These are phyloP conservation scores for Bos javanicus DNA, from an alignment of 2,113 vertebrate genomes.

Conservation along the genomic window DNA sequence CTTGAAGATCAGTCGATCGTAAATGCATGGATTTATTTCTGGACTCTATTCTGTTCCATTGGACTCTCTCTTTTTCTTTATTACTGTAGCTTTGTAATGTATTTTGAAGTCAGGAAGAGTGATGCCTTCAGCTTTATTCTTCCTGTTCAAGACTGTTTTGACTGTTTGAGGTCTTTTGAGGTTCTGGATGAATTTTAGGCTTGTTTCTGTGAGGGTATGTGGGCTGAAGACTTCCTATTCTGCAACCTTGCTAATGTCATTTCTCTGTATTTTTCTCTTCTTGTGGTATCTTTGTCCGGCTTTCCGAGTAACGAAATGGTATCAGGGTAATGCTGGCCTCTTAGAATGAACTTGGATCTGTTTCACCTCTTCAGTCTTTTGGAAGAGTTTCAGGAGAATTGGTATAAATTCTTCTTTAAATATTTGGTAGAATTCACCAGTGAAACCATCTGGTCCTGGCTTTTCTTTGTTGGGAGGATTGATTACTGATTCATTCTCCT, in stretches of 20 bases:
- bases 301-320: neutral
- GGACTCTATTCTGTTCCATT: neutral
- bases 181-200: neutral
- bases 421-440: slow-evolving; percentile 23
- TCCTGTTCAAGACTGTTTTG: neutral
- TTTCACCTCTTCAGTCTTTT: neutral
- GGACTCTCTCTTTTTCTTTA: neutral
- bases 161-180: neutral
- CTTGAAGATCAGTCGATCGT: neutral
- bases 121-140: neutral
- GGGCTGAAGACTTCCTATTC: neutral
- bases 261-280: neutral
- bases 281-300: neutral
- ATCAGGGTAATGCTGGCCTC: neutral
- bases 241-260: neutral
- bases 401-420: slow-evolving; percentile 46
- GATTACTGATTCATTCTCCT: slow-evolving; percentile 13
- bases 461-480: slow-evolving; percentile 16
- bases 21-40: neutral
- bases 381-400: neutral
- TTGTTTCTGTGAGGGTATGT: neutral
- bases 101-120: neutral
- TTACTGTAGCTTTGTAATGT: neutral
- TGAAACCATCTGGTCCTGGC: slow-evolving; percentile 18
- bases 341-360: neutral